Percentiles rank a stretch among this genome's conserved stretches.
Conservation (phyloP, 2,888 invertebrate genomes). For the Epistrophella euchroma region DNA sequence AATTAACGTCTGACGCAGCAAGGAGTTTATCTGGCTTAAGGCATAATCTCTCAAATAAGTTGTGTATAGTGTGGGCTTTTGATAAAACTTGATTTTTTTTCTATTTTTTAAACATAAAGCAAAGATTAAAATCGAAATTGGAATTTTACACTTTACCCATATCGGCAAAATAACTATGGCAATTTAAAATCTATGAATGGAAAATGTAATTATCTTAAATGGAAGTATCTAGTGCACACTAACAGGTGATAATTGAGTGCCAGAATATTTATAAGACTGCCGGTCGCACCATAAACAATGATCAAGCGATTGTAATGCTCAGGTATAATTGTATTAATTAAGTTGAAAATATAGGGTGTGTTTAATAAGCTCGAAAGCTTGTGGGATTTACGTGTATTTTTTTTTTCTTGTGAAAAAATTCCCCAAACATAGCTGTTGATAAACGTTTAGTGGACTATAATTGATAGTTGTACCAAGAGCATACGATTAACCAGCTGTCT, state of each 20-base stretch:
- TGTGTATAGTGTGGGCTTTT: slow-evolving; percentile 25
- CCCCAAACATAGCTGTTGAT: not conserved
- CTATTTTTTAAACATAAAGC: not conserved
- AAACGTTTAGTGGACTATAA: not conserved
- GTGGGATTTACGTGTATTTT: not conserved
- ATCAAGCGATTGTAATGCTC: slow-evolving; percentile 41
- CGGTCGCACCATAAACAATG: slow-evolving; percentile 29
- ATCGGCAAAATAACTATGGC: slow-evolving; percentile 1
- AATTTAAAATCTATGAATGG: slow-evolving; percentile 59
- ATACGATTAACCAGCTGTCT: not conserved
- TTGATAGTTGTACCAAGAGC: not conserved
- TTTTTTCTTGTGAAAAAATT: not conserved
- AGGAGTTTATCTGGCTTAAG: slow-evolving; percentile 11
- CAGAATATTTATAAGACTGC: slow-evolving; percentile 17
- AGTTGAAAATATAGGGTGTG: slow-evolving; percentile 35
- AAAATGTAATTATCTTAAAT: slow-evolving; percentile 67
- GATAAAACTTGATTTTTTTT: not conserved
- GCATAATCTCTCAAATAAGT: not conserved
- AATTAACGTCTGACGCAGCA: slow-evolving; percentile 52
- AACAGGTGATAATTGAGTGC: slow-evolving; percentile 72
- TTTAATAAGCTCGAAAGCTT: not conserved
- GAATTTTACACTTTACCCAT: slow-evolving; percentile 48
- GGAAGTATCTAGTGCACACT: slow-evolving; percentile 59
- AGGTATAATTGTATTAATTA: slow-evolving; percentile 40
- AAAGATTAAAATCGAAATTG: slow-evolving; percentile 59